Evolutionary conservation across 2,797 vertebrate species (phyloP).

Genomic region (Muscicapa striata): DNA sequence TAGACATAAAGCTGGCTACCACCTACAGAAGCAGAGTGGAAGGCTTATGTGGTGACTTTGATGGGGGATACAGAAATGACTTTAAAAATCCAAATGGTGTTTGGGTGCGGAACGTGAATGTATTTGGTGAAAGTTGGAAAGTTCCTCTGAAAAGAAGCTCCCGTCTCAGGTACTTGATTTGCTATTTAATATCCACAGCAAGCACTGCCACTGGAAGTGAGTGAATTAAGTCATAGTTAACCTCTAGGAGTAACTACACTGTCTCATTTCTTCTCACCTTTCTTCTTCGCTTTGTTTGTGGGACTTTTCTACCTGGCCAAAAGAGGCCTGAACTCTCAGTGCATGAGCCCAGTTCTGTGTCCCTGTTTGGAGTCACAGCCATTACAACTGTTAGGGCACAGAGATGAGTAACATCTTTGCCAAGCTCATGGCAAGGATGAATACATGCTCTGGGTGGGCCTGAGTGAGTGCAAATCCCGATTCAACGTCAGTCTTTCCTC

Average conservation of each 20-base stretch:
- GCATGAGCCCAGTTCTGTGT: background rate
- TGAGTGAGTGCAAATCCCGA: background rate
- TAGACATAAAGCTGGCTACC: constrained; percentile 82
- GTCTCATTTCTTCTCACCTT: background rate
- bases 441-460: background rate
- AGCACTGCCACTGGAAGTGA: background rate
- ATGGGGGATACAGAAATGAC: constrained; percentile 76
- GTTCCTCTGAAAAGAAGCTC: constrained; percentile 55
- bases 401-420: background rate
- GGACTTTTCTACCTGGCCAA: background rate
- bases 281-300: background rate
- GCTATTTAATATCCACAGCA: background rate
- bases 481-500: background rate
- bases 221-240: background rate
- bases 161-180: constrained; percentile 52
- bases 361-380: background rate
- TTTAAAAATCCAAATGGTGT: constrained; percentile 78
- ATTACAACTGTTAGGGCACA: background rate
- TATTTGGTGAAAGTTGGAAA: constrained; percentile 86
- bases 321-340: background rate
- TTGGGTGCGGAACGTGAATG: constrained; percentile 57
- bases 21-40: constrained; percentile 76
- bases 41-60: constrained; percentile 87
- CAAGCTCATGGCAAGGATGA: background rate
- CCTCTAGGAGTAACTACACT: background rate